Percentiles rank a stretch among this genome's conserved stretches.
phyloP scores from a whole-genome alignment of 2,888 invertebrate species.

The Bimastos eiseni region DNA sequence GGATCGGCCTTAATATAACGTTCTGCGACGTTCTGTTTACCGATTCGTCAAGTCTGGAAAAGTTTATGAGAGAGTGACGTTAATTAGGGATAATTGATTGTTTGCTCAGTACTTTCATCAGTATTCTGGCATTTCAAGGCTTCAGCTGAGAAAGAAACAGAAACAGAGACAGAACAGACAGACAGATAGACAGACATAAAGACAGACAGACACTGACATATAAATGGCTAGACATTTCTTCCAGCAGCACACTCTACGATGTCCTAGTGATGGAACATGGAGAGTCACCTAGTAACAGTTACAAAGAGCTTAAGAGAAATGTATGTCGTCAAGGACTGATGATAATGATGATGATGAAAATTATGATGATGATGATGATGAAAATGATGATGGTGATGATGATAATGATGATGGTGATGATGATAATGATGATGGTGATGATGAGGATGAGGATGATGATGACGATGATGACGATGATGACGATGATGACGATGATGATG shows the following conservation, averaged over 20 bases:
- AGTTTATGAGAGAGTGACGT: neutral
- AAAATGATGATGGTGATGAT: neutral
- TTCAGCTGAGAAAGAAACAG: neutral
- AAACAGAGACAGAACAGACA: too few relatives aligned
- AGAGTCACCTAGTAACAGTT: too few relatives aligned
- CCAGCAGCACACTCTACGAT: too few relatives aligned
- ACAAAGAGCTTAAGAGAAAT: too few relatives aligned
- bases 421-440: constrained; percentile 14
- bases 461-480: constrained; percentile 19
- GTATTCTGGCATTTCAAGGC: neutral
- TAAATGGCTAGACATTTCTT: too few relatives aligned
- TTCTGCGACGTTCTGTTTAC: neutral
- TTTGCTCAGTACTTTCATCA: neutral
- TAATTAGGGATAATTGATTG: neutral
- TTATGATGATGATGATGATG: too few relatives aligned
- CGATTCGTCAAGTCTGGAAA: neutral
- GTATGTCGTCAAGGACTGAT: too few relatives aligned
- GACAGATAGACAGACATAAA: too few relatives aligned
- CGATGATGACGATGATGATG: neutral
- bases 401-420: constrained; percentile 16
- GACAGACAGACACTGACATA: too few relatives aligned
- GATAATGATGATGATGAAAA: too few relatives aligned
- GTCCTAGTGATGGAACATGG: too few relatives aligned
- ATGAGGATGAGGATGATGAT: too few relatives aligned
- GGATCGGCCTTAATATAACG: neutral